Evolutionary conservation across 92 coral and sea anemone genomes (phyloP).

Genomic region (Paramuricea clavata): DNA sequence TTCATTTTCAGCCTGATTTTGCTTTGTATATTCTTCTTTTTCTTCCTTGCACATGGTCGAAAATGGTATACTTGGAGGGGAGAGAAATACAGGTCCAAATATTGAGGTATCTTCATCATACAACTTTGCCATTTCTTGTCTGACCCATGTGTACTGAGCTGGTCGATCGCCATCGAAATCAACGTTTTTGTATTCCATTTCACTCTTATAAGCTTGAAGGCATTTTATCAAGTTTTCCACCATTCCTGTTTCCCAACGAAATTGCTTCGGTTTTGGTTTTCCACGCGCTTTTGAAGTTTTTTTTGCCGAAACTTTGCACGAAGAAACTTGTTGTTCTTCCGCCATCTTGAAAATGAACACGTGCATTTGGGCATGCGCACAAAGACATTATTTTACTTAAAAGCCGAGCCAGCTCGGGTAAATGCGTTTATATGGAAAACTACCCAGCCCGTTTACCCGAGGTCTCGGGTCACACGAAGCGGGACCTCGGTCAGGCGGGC

Average conservation of each 20-base stretch:
- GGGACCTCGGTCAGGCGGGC: no score
- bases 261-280: background rate
- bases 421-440: no score
- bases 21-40: background rate
- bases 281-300: background rate
- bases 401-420: no score
- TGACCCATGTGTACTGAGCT: constrained; percentile 12
- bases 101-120: constrained; percentile 2
- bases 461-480: no score
- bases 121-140: constrained; percentile 1
- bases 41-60: background rate
- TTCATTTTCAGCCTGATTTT: constrained; percentile 11
- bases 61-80: constrained; percentile 2
- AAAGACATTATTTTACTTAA: background rate
- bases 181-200: constrained; percentile 9
- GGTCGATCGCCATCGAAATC: constrained; percentile 21
- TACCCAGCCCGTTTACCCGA: no score
- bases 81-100: background rate
- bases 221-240: background rate
- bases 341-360: background rate
- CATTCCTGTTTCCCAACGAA: constrained; percentile 1
- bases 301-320: background rate
- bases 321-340: background rate
- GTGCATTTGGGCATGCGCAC: background rate
- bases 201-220: constrained; percentile 12